Evolutionary conservation across 2,113 vertebrate genomes (phyloP).

Genomic region (Cricetomys ansorgei): DNA sequence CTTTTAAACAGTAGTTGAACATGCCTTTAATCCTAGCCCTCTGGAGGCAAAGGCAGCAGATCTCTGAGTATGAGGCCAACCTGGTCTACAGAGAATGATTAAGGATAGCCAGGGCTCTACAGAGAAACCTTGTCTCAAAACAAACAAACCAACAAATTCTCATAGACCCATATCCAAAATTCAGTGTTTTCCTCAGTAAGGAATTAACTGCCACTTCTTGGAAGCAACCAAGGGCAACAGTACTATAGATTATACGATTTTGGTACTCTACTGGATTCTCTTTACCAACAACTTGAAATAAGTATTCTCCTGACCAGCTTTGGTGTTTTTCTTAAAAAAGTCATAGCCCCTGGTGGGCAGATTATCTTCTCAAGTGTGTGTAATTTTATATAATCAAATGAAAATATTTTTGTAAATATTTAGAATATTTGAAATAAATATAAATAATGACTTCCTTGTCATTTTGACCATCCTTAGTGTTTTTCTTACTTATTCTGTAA

Average conservation of each 20-base stretch:
- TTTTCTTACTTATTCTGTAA: not conserved
- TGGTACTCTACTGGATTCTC: not conserved
- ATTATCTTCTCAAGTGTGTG: not conserved
- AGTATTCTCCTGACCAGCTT: not conserved
- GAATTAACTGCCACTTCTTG: not conserved
- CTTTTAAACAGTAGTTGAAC: too few relatives aligned
- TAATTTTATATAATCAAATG: not conserved
- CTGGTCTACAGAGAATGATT: too few relatives aligned
- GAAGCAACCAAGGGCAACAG: not conserved
- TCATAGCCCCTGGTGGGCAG: not conserved
- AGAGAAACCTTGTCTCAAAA: too few relatives aligned
- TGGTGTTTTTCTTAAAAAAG: not conserved
- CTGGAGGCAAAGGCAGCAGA: too few relatives aligned
- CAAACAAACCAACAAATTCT: too few relatives aligned
- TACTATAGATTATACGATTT: not conserved
- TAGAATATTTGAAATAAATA: too few relatives aligned
- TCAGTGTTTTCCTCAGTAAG: not conserved
- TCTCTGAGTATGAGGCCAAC: too few relatives aligned
- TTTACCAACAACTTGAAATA: not conserved
- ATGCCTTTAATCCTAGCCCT: too few relatives aligned
- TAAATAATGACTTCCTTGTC: not conserved
- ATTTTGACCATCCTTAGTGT: not conserved
- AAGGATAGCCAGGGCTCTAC: too few relatives aligned
- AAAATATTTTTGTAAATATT: too few relatives aligned
- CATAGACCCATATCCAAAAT: not conserved